phyloP scores from a whole-genome alignment of 2,797 vertebrate species.

The Luscinia luscinia region DNA sequence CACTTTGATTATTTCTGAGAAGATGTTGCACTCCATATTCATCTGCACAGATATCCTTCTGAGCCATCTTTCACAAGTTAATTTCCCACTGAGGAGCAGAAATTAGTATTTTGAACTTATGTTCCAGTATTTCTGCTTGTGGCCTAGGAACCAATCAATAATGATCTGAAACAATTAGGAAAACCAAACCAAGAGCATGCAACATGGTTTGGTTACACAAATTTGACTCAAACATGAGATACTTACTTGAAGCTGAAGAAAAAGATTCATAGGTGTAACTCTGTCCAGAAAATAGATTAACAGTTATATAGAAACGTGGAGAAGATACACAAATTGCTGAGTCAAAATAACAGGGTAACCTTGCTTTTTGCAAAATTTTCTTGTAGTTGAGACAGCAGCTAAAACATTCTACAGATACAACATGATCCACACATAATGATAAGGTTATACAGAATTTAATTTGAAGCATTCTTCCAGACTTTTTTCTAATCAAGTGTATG shows the following conservation, averaged over 20 bases:
- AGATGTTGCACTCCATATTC: neutral
- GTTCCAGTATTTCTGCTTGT: neutral
- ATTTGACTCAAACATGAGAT: slow-evolving; percentile 1
- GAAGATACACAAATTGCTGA: neutral
- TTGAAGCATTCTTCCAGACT: neutral
- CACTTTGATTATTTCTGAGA: neutral
- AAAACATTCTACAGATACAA: neutral
- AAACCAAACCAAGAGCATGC: neutral
- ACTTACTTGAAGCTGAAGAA: slow-evolving; percentile 32
- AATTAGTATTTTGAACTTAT: neutral
- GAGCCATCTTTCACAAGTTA: neutral
- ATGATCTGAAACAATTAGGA: neutral
- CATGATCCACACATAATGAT: neutral
- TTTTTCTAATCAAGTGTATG: neutral
- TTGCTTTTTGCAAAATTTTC: neutral
- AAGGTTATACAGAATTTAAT: neutral
- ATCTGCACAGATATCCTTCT: neutral
- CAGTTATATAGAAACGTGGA: neutral
- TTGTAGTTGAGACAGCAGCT: neutral
- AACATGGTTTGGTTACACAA: neutral
- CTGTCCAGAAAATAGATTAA: neutral
- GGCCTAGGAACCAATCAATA: neutral
- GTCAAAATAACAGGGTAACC: neutral
- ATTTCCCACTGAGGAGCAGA: neutral
- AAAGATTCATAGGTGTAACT: neutral